Conservation (phyloP, 2,888 invertebrate species). For the Callyntrura sp. region DNA sequence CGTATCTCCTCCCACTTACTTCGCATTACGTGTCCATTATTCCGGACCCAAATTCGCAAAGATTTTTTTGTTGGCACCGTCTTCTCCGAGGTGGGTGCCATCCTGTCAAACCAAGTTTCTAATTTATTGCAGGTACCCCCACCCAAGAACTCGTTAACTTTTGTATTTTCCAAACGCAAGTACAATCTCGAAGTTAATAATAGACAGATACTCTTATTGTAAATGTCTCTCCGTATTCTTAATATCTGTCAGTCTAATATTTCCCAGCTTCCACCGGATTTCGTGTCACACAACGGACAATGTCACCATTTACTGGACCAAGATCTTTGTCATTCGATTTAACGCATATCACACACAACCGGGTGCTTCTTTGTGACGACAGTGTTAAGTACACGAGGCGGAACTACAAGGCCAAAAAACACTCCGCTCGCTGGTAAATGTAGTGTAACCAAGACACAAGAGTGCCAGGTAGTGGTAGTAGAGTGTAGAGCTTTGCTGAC, state of each 20-base stretch:
- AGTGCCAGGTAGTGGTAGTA: too few species aligned
- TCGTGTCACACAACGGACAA: background rate
- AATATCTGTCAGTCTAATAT: too few species aligned
- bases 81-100: background rate
- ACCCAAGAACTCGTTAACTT: background rate
- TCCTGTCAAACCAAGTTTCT: too few species aligned
- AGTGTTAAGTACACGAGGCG: constrained; percentile 10
- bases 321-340: constrained; percentile 37
- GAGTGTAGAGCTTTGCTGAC: too few species aligned
- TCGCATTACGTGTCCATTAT: constrained; percentile 62
- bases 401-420: too few species aligned
- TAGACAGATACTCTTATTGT: too few species aligned
- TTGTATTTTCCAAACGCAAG: background rate
- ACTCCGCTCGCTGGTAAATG: too few species aligned
- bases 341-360: background rate
- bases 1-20: constrained; percentile 50
- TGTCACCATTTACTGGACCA: background rate
- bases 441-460: too few species aligned
- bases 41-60: constrained; percentile 62
- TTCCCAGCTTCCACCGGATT: too few species aligned
- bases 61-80: constrained; percentile 49
- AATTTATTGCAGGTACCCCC: too few species aligned
- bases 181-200: too few species aligned
- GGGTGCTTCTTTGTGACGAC: background rate
- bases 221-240: too few species aligned